Evolutionary conservation across 2,113 vertebrate species (phyloP), one percentile per base, ranked within the genome.

Genomic region (Blennius ocellaris): DNA sequence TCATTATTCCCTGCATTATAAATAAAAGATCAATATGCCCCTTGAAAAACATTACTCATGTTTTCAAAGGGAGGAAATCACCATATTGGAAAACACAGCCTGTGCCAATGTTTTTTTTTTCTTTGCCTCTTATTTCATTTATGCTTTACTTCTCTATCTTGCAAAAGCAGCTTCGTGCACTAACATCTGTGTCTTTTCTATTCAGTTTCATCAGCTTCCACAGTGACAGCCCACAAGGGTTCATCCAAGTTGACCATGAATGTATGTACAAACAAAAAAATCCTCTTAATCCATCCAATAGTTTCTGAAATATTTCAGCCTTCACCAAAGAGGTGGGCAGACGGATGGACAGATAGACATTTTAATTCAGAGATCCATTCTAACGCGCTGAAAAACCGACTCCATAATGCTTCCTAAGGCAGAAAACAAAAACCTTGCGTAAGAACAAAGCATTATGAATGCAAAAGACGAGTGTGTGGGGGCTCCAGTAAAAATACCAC

Each of bases 11-110:
- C 38, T 43, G 51, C 61, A 53, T 17, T 56, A 73, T 64, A 21
- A 83, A 81, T 62, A 51, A 69, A 60, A 45, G 38, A 74, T 83
- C 71, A 52, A 83, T 83, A 66, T 75, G 49, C 5, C 3, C 49
- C 8, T 55, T 0, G 0, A 50, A 67, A 80, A 76, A 47, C 45
- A 70, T 70, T 11, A 64, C 50, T 76, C 12, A n/a, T 41, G 52
- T 63, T 77, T 77, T 57, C 54, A 81, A 68, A 37, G 37, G 11
- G 39, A 36, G 53, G 6, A 72, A 48, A 82, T 74, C 10, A 1
- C 16, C 54, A 56, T 67, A 69, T 44, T 59, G 65, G 49, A 63
- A 70, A 73, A 61, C 17, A 30, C 9, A 56, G 21, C 21, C 21
- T 30, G 21, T 30, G 21, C 21, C 21, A 30, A 30, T 30, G 21